These are phyloP conservation scores for Drosophila kikkawai DNA, from an alignment of 1,140 invertebrate genomes.

Conservation along the genomic window DNA sequence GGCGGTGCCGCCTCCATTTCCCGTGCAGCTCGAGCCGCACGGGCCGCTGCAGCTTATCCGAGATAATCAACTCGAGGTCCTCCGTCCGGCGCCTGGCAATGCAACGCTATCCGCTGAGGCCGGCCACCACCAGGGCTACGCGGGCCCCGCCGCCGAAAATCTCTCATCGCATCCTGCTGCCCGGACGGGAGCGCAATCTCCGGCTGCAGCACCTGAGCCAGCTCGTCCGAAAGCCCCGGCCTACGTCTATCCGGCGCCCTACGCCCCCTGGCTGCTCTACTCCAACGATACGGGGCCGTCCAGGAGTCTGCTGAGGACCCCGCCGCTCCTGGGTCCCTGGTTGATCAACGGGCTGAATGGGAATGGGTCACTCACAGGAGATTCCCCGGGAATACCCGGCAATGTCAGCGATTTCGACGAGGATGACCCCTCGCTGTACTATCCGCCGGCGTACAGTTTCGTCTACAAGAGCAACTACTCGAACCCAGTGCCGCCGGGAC, in stretches of 20 bases:
- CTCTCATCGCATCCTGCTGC: conserved; percentile 77
- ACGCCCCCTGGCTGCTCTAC: conserved; percentile 75
- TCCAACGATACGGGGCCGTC: conserved; percentile 71
- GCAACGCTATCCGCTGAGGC: conserved; percentile 67
- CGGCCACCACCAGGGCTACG: conserved; percentile 45
- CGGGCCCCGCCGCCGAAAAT: conserved; percentile 48
- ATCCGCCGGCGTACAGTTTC: conserved; percentile 95
- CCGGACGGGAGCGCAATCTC: conserved; percentile 71
- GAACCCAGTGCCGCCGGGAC: conserved; percentile 92
- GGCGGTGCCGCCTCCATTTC: conserved; percentile 94
- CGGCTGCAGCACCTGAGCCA: conserved; percentile 64
- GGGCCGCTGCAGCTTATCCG: conserved; percentile 88
- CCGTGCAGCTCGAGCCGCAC: conserved; percentile 92
- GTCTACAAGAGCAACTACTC: conserved; percentile 92
- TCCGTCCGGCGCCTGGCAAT: conserved; percentile 79
- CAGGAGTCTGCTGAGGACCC: conserved; percentile 73
- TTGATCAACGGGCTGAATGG: conserved; percentile 70
- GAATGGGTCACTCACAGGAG: conserved; percentile 26
- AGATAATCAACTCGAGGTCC: conserved; percentile 84
- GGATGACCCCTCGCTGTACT: conserved; percentile 95
- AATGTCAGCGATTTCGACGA: conserved; percentile 89
- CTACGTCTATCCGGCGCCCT: conserved; percentile 79
- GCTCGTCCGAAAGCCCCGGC: conserved; percentile 49
- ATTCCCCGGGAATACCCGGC: conserved; percentile 32
- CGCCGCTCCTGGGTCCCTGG: conserved; percentile 84